Conservation (phyloP, 2,797 vertebrate genomes). For the Sphenopsis melanotis region DNA sequence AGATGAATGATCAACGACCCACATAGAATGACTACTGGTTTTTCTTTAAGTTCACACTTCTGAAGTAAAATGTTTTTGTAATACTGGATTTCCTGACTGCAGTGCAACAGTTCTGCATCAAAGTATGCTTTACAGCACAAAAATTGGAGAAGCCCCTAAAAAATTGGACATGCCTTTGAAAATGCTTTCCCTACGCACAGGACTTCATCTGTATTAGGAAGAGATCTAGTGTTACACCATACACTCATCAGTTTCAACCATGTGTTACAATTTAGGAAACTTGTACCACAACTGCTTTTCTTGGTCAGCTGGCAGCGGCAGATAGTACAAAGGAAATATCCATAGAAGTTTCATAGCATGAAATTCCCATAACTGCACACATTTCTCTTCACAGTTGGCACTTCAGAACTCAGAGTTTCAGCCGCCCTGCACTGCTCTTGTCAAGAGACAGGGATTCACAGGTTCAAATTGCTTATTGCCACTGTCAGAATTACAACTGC, state of each 20-base stretch:
- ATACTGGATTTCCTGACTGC: not conserved
- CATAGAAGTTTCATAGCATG: not conserved
- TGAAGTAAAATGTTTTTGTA: not conserved
- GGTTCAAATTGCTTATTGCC: not conserved
- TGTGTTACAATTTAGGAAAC: not conserved
- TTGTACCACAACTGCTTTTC: not conserved
- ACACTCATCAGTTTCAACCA: not conserved
- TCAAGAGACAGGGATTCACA: not conserved
- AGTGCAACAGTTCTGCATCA: not conserved
- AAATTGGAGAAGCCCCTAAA: not conserved
- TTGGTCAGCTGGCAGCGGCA: not conserved
- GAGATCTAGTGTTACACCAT: not conserved
- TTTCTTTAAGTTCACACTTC: not conserved
- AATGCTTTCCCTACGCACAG: accelerated
- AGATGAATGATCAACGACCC: not conserved
- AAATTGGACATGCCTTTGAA: not conserved
- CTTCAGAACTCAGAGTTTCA: not conserved
- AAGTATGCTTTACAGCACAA: not conserved
- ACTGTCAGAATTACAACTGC: not conserved
- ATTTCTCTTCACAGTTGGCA: not conserved
- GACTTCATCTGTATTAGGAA: not conserved
- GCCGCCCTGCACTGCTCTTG: not conserved
- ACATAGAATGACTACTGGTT: accelerated
- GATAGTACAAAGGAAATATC: not conserved
- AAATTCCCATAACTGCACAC: not conserved